Base-by-base conservation (phyloP, 1,140 invertebrate genomes). In the Drusus annulatus region DNA sequence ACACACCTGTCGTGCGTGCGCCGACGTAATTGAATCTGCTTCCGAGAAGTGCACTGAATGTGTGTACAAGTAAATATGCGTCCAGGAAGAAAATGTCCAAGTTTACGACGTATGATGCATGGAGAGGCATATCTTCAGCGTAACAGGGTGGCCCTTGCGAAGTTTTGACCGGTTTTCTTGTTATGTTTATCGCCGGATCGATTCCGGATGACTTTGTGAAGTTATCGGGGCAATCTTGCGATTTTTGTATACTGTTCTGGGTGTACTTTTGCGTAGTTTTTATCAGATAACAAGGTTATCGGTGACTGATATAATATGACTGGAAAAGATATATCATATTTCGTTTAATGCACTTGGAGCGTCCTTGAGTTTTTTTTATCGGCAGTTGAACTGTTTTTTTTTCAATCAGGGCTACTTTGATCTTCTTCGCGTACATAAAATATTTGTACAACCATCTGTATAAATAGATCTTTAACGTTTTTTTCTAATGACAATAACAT, bases 11-110 rank as follows among this genome's bases (percentile, higher is more conserved):
- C 36, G 23, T 45, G 68, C 16, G 23, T 52, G 68, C 68, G 7
- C 19, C 45, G n/a, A 16, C 7, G 36, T 71, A 71, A 71, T 71
- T 71, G 68, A 71, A 52, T 16, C 21, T 23, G 8, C 68, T 71
- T 71, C 68, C 6, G 68, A 45, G 68, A 71, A 71, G 15, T 65
- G 10, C 68, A 16, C 36, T 50, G 16, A 71, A 71, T 71, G 50
- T 71, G 63, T 31, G 28, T 68, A 13, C 1, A 19, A 15, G 17
- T 21, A 60, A 21, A 17, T 60, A 21, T 60, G 23, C 23, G 56
- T 45, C 7, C 8, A 45, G 10, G 36, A 45, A 45, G 10, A 45
- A 45, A 45, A 45, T 45, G 36, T 10, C 8, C 36, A 45, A 45
- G 0, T 45, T 45, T 45, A 45, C 23, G n/a, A 56, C 16, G 25